Conservation (phyloP, 2,113 vertebrate species). For the Accipiter cooperii region DNA sequence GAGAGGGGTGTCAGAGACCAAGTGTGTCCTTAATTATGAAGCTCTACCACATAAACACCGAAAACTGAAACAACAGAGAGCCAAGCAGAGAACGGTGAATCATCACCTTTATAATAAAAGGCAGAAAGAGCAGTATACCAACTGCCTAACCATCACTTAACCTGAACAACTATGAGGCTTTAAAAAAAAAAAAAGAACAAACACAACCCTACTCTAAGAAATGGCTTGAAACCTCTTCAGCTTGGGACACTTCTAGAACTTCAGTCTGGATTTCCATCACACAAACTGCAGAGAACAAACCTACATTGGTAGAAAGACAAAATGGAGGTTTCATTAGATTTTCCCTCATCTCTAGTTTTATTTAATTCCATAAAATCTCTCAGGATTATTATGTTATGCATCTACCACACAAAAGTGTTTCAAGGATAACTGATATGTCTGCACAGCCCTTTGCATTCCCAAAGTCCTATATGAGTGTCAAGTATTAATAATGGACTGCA, state of each 20-base stretch:
- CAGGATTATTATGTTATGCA: neutral
- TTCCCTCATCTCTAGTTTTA: neutral
- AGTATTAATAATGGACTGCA: neutral
- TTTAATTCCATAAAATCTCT: constrained; percentile 14
- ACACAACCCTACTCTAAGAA: neutral
- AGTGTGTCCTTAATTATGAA: neutral
- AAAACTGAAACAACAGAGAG: neutral
- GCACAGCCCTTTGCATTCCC: neutral
- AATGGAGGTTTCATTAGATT: neutral
- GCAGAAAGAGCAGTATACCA: neutral
- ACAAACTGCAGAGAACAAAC: neutral
- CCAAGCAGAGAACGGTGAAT: neutral
- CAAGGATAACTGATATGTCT: neutral
- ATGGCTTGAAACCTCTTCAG: neutral
- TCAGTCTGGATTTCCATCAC: neutral
- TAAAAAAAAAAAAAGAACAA: neutral
- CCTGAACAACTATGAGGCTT: neutral
- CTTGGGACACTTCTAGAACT: neutral
- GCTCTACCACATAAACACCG: neutral
- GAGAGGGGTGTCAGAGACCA: neutral
- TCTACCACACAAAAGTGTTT: neutral
- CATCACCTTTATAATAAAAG: neutral
- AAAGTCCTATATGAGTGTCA: neutral
- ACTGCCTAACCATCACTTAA: neutral
- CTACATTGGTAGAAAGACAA: neutral